Evolutionary conservation across 1,140 invertebrate genomes (phyloP).

Genomic region (Stegodyphus mimosarum): DNA sequence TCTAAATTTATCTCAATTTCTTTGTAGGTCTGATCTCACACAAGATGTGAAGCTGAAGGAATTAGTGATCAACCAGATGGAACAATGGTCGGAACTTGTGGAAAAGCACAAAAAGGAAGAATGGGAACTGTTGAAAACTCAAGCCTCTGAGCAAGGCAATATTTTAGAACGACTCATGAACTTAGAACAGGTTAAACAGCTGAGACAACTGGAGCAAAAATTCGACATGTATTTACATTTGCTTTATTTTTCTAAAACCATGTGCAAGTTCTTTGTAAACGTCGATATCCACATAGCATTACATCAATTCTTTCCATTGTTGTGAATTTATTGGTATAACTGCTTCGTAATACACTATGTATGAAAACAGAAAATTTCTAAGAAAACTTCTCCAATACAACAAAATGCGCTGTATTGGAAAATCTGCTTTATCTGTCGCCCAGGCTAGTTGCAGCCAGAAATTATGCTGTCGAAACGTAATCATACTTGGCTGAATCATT

Average conservation of each 20-base stretch:
- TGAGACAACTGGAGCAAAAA: constrained; percentile 88
- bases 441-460: no score
- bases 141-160: constrained; percentile 86
- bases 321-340: no score
- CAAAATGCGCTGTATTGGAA: no score
- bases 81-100: constrained; percentile 93
- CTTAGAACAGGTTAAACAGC: constrained; percentile 84
- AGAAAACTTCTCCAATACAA: no score
- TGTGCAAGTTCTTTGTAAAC: no score
- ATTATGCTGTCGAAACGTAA: no score
- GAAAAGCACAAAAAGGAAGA: constrained; percentile 91
- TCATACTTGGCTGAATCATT: no score
- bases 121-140: constrained; percentile 83
- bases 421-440: no score
- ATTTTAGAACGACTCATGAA: constrained; percentile 88
- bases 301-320: no score
- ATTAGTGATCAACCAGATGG: constrained; percentile 88
- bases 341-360: no score
- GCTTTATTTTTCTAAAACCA: neutral
- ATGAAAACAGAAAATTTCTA: no score
- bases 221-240: constrained; percentile 80
- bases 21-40: constrained; percentile 68
- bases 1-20: neutral
- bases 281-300: no score
- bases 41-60: constrained; percentile 82